Evolutionary conservation across 2,888 invertebrate genomes (phyloP).

Genomic region (Agonopterix heracliana): DNA sequence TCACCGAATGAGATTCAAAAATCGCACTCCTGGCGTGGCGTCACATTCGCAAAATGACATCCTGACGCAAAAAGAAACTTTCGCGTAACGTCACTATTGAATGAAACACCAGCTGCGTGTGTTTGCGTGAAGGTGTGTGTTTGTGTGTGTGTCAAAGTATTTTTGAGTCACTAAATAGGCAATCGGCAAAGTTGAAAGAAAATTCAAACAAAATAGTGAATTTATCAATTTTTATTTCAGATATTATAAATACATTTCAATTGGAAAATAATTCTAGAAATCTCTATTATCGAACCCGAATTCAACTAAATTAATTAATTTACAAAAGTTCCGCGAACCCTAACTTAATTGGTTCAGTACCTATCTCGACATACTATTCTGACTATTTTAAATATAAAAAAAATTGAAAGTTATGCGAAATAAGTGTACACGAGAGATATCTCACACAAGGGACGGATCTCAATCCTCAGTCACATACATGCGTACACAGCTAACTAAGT

Average conservation of each 20-base stretch:
- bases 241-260: slow-evolving; percentile 67
- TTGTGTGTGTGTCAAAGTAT: background rate
- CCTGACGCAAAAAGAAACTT: too few relatives aligned
- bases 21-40: too few relatives aligned
- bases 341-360: slow-evolving; percentile 37
- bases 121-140: background rate
- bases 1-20: too few relatives aligned
- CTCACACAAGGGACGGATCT: slow-evolving; percentile 33
- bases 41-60: too few relatives aligned
- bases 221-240: slow-evolving; percentile 56
- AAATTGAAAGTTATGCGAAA: slow-evolving; percentile 19
- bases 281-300: slow-evolving; percentile 36
- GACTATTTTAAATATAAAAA: slow-evolving; percentile 34
- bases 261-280: slow-evolving; percentile 44
- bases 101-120: background rate
- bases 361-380: slow-evolving; percentile 29
- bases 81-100: too few relatives aligned
- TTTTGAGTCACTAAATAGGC: background rate
- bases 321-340: slow-evolving; percentile 36
- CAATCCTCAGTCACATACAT: slow-evolving; percentile 33
- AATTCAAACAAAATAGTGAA: slow-evolving; percentile 5
- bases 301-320: slow-evolving; percentile 42
- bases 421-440: slow-evolving; percentile 23
- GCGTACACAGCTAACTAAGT: slow-evolving; percentile 19
- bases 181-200: background rate